Evolutionary conservation across 2,113 vertebrate genomes (phyloP), one percentile per base, ranked within the genome.

Genomic region (Pangasianodon gigas): DNA sequence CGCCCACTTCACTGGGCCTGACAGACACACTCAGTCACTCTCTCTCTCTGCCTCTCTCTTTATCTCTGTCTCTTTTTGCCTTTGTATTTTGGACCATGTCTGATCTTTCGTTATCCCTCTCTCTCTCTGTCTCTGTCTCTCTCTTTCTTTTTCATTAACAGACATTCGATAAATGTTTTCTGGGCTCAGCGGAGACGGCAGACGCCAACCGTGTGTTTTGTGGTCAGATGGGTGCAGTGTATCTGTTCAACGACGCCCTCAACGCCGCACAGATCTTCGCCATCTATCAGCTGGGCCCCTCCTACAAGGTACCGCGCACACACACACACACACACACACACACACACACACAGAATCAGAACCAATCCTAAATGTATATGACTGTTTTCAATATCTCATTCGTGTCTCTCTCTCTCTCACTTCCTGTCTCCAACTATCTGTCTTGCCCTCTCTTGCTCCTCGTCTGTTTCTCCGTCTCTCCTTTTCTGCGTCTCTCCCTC

Each of bases 111-210:
- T 26, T 2, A 37, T 37, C 37, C 37, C 6, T 87, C 32, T 56
- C 29, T 58, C 74, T 29, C 67, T 2, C 6, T 85, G 29, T 60
- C 29, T 65, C 80, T 29, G 13, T 52, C 77, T 52, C 77, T 65
- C 37, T 62, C 19, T 19, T 32, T 6, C 21, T 29, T n/a, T 67
- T 69, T 81, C n/a, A 44, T 92, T 93, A 91, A 67, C 94, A 99
- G 98, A 99, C 98, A 0, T 99, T 98, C 95, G 98, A 99, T 95
- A 99, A 99, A 92, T 99, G 98, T 96, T 99, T 99, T 96, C 96
- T 99, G 94, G 98, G 98, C 46, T 99, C 98, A 0, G 99, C 98
- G 13, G 98, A 99, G 96, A 98, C 98, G 7, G 98, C 98, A 32
- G 98, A 99, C 91, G 97, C 96, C 90, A 98, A 99, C 92, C 96